Evolutionary conservation across 2,888 invertebrate genomes (phyloP).

Genomic region (Cryptophagus acutangulus): DNA sequence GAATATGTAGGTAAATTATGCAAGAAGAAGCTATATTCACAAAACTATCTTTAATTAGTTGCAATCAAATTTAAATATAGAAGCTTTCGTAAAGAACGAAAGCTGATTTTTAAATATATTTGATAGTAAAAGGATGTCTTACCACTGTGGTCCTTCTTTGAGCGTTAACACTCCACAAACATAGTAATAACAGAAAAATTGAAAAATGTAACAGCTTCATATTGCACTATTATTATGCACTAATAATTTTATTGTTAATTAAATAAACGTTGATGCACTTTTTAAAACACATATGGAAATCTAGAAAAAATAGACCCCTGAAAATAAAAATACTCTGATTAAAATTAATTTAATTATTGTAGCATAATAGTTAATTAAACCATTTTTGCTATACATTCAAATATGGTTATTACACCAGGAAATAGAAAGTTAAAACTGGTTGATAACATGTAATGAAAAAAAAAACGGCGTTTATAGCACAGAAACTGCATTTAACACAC

Average conservation of each 20-base stretch:
- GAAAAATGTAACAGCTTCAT: slow-evolving; percentile 15
- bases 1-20: too few relatives aligned
- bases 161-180: slow-evolving; percentile 12
- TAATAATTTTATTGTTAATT: slow-evolving; percentile 5
- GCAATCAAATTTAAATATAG: too few relatives aligned
- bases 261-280: slow-evolving; percentile 1
- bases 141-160: slow-evolving; percentile 14
- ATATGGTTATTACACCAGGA: slow-evolving; percentile 1
- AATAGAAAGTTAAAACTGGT: slow-evolving; percentile 1
- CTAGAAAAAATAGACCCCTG: slow-evolving; percentile 15
- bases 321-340: slow-evolving; percentile 10
- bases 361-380: too few relatives aligned
- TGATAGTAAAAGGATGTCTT: background rate
- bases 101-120: too few relatives aligned
- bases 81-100: too few relatives aligned
- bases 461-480: too few relatives aligned
- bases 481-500: too few relatives aligned
- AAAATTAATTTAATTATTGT: too few relatives aligned
- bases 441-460: too few relatives aligned
- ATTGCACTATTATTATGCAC: slow-evolving; percentile 9
- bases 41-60: too few relatives aligned
- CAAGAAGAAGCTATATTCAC: too few relatives aligned
- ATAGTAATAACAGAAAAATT: slow-evolving; percentile 11
- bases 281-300: slow-evolving; percentile 11
- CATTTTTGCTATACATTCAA: background rate